These are phyloP conservation scores for Peucedramus taeniatus DNA, from an alignment of 2,113 vertebrate species.

Conservation along the genomic window DNA sequence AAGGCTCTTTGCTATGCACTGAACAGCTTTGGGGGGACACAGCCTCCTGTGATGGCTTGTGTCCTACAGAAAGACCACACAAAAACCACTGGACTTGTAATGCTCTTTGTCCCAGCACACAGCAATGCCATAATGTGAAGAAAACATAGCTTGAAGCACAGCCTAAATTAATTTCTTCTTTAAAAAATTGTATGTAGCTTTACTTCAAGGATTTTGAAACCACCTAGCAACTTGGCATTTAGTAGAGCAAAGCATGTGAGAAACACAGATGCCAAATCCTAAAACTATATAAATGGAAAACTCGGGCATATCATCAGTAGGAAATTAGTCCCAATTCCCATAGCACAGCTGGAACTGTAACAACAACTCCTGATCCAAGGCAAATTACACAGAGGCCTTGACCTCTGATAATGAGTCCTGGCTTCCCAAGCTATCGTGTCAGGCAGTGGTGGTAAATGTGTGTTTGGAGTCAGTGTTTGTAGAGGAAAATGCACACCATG, in stretches of 20 bases:
- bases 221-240: not conserved
- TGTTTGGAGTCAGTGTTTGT: not conserved
- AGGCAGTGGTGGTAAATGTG: not conserved
- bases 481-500: not conserved
- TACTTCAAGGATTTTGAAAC: not conserved
- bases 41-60: not conserved
- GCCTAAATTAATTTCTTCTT: not conserved
- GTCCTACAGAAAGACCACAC: not conserved
- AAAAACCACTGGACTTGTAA: not conserved
- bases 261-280: not conserved
- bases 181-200: not conserved
- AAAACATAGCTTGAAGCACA: not conserved
- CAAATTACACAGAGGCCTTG: not conserved
- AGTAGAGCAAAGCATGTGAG: not conserved
- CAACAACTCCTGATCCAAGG: not conserved
- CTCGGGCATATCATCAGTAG: not conserved
- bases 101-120: not conserved
- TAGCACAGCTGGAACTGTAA: not conserved
- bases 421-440: not conserved
- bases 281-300: not conserved
- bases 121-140: not conserved
- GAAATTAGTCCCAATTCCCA: not conserved
- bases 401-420: not conserved
- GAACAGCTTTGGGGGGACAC: not conserved
- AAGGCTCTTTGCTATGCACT: not conserved